Evolutionary conservation across 2,888 invertebrate genomes (phyloP).

Genomic region (Sphinx pinastri): DNA sequence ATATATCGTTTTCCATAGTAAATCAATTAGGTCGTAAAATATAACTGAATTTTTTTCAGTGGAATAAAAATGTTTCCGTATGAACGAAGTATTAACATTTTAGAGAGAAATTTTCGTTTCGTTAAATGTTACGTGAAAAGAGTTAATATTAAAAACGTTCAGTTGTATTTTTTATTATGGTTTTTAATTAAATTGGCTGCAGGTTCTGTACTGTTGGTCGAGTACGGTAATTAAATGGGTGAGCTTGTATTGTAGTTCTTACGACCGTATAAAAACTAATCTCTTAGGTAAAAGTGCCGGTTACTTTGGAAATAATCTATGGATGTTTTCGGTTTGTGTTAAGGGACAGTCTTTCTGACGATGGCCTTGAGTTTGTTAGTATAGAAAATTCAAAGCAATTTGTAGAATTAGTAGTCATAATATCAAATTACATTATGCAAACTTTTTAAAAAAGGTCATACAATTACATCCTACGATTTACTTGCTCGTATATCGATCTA

Average conservation of each 20-base stretch:
- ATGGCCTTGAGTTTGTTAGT: too few relatives aligned
- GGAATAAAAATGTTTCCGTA: constrained; percentile 29
- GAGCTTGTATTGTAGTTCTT: constrained; percentile 15
- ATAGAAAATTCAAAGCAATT: too few relatives aligned
- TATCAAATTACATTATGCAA: too few relatives aligned
- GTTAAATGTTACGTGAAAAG: constrained; percentile 31
- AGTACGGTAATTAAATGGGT: constrained; percentile 14
- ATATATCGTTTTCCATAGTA: constrained; percentile 1
- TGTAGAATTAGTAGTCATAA: too few relatives aligned
- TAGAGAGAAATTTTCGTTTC: constrained; percentile 28
- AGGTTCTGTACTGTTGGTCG: constrained; percentile 3
- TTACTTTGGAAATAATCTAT: constrained; percentile 5
- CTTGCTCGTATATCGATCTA: too few relatives aligned
- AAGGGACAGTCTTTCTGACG: too few relatives aligned
- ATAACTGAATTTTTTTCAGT: constrained; percentile 23
- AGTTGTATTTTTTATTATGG: constrained; percentile 28
- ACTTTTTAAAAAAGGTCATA: too few relatives aligned
- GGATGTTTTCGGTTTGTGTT: background rate
- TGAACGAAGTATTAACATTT: constrained; percentile 32
- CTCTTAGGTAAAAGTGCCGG: background rate
- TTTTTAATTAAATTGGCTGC: constrained; percentile 34
- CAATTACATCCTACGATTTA: too few relatives aligned
- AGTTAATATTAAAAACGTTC: constrained; percentile 32
- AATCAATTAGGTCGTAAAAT: constrained; percentile 27
- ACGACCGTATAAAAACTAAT: constrained; percentile 9